Base-by-base conservation (phyloP, 2,797 vertebrate species). In the Phoebastria nigripes region DNA sequence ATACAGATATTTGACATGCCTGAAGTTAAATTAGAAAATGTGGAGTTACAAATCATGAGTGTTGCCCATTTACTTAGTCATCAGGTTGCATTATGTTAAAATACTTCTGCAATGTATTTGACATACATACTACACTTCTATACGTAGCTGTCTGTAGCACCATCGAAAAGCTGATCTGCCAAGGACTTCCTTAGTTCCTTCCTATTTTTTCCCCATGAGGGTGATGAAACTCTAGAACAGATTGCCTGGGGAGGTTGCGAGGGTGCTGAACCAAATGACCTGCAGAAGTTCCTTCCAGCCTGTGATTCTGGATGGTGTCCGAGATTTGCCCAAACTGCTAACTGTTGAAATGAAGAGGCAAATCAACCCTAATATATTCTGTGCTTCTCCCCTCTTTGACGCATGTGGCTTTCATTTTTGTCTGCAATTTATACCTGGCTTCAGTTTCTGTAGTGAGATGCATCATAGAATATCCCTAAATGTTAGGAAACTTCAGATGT, bases 101-200 rank as follows among this genome's bases (percentile, higher is more conserved):
- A 55, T 33, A 47, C 5, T 58, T 82, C 5, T 82, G 21, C 6
- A 12, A 1, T 31, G 4, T 37, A 3, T 67, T 59, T 62, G 21
- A 26, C 20, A 28, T 42, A 5, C 1, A 4, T n/a, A 35, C 6
- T 24, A 29, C 1, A 3, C 4, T 63, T 73, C 14, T 59, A 6
- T 22, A 58, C 0, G 0, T 14, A 67, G 8, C 10, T 91, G 11
- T 33, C 26, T 61, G 18, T 28, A 31, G n/a, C 37, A 39, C 41
- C 83, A 11, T 49, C 0, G 0, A 56, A 95, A 82, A 71, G 25
- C 20, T 62, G 33, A 24, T 78, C n/a, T 55, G 6, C 12, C 18
- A 49, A 58, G 25, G 11, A 12, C 12, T 61, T 70, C 15, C 3
- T 37, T 31, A 15, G 21, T 41, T 66, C 21, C 9, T 61, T 77